Conservation (phyloP, 2,113 vertebrate genomes). For the Spilogale gracilis region DNA sequence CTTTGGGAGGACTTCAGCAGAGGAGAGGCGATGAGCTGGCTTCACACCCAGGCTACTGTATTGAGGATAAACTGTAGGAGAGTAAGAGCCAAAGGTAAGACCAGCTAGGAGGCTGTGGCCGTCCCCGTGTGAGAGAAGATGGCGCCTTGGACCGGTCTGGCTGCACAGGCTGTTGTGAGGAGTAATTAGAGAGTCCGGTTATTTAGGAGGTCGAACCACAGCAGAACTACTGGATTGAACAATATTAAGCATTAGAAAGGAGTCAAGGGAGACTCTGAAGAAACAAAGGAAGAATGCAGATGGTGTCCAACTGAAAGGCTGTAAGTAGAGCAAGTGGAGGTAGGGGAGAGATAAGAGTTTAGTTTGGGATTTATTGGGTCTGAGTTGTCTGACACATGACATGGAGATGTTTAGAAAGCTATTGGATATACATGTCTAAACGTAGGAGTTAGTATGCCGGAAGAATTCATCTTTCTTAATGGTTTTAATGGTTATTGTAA, state of each 20-base stretch:
- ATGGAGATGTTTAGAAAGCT: not conserved
- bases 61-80: not conserved
- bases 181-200: not conserved
- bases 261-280: not conserved
- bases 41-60: not conserved
- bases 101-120: not conserved
- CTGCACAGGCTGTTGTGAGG: not conserved
- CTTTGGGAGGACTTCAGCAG: not conserved
- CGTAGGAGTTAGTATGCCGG: not conserved
- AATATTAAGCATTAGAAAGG: not conserved
- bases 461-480: constrained; percentile 16
- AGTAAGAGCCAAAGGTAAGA: not conserved
- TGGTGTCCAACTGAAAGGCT: not conserved
- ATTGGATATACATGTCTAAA: not conserved
- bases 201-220: not conserved
- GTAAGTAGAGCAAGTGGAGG: not conserved
- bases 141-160: not conserved
- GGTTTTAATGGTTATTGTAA: not conserved
- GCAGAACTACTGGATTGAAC: not conserved
- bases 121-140: accelerated
- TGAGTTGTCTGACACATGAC: not conserved
- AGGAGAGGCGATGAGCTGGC: not conserved
- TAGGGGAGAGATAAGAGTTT: not conserved
- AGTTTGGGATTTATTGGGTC: not conserved
- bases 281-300: not conserved